phyloP scores from a whole-genome alignment of 1,140 invertebrate genomes.

The Dendroctonus valens region DNA sequence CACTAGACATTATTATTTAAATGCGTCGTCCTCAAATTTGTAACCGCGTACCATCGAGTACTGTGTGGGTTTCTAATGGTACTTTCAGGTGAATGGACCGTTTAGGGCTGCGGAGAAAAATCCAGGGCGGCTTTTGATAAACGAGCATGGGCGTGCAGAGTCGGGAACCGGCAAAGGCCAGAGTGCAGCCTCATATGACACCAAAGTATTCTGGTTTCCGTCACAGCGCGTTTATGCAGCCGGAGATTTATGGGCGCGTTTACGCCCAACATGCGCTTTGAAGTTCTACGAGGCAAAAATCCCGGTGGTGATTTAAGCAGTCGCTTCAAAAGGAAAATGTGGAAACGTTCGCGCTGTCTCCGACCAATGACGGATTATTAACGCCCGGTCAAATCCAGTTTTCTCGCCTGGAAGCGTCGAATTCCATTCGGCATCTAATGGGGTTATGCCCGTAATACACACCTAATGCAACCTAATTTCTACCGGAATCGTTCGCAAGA shows the following conservation, averaged over 20 bases:
- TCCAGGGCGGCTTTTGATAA: conserved; percentile 1
- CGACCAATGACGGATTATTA: no score
- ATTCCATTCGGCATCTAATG: no score
- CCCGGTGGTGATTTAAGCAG: conserved; percentile 2
- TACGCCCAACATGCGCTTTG: conserved; percentile 12
- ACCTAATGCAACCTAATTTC: no score
- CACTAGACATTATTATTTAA: conserved; percentile 10
- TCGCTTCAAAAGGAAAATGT: neutral
- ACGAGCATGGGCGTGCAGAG: conserved; percentile 8
- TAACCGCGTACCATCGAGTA: no score
- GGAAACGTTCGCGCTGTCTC: no score
- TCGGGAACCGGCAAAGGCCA: conserved; percentile 8
- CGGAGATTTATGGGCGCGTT: conserved; percentile 9
- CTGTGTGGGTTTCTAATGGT: conserved; percentile 9
- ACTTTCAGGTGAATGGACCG: neutral
- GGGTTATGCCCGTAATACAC: no score
- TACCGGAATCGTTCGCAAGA: no score
- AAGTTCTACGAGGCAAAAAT: conserved; percentile 9
- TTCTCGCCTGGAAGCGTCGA: no score
- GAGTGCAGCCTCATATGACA: conserved; percentile 12
- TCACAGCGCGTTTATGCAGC: conserved; percentile 10
- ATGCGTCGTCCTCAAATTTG: neutral
- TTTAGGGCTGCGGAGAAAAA: no score
- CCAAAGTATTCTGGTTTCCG: conserved; percentile 16
- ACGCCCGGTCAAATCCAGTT: no score